Conservation (phyloP, 2,888 invertebrate genomes). For the Epistrophe grossulariae region DNA sequence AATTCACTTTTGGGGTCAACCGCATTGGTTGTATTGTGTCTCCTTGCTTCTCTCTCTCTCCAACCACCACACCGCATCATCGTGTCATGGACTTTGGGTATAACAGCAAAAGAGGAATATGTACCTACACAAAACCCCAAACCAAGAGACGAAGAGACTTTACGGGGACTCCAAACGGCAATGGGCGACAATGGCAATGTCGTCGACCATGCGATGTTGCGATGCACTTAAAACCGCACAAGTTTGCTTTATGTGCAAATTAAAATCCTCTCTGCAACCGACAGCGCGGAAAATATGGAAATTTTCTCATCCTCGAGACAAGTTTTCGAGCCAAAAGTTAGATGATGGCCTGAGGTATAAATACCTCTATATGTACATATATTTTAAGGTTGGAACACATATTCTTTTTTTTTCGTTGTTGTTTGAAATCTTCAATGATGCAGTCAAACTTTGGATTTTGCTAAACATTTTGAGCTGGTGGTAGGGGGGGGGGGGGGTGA, state of each 20-base stretch:
- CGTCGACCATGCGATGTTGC: conserved; percentile 46
- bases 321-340: conserved; percentile 52
- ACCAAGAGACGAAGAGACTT: neutral
- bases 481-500: neutral
- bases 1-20: conserved; percentile 70
- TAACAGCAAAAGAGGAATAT: conserved; percentile 21
- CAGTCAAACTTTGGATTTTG: conserved; percentile 5
- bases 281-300: conserved; percentile 72
- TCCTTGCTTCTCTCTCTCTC: neutral
- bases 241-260: conserved; percentile 73
- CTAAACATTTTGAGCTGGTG: neutral
- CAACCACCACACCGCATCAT: neutral
- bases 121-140: neutral
- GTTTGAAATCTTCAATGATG: conserved; percentile 12
- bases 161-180: neutral
- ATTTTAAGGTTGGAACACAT: neutral
- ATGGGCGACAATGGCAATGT: conserved; percentile 39
- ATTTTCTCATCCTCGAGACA: conserved; percentile 40
- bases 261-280: conserved; percentile 57
- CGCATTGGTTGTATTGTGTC: conserved; percentile 40
- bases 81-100: conserved; percentile 19
- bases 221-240: conserved; percentile 65
- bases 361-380: neutral
- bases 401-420: neutral
- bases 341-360: neutral